A percentile compares a stretch with the other conserved stretches of the same genome.
Conservation (phyloP, 2,888 invertebrate genomes). For the Brassicogethes aeneus region DNA sequence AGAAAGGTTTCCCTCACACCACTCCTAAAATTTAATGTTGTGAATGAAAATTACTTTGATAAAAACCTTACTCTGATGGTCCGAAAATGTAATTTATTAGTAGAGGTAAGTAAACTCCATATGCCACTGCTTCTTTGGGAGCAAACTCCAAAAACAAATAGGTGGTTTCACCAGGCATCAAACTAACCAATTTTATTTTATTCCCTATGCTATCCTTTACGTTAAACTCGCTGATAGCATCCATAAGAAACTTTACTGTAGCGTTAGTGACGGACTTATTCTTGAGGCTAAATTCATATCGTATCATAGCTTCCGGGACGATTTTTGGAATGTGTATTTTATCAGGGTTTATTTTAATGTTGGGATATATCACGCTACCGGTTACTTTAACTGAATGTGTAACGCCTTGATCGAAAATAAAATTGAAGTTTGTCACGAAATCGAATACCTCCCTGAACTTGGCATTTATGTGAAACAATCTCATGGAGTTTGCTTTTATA, state of each 20-base stretch:
- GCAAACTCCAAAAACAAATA: slow-evolving; percentile 37
- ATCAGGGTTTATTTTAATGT: slow-evolving; percentile 43
- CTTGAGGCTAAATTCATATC: background rate
- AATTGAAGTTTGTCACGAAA: slow-evolving; percentile 15
- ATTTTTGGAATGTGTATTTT: slow-evolving; percentile 45
- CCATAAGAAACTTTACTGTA: slow-evolving; percentile 29
- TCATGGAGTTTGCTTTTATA: slow-evolving; percentile 20
- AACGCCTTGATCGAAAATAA: slow-evolving; percentile 25
- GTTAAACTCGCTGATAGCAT: slow-evolving; percentile 34
- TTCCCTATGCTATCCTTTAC: slow-evolving; percentile 24
- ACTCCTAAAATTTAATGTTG: too few relatives aligned
- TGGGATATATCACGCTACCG: slow-evolving; percentile 46
- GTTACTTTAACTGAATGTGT: slow-evolving; percentile 33
- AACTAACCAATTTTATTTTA: slow-evolving; percentile 12
- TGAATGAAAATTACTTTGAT: too few relatives aligned
- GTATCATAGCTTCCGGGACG: background rate
- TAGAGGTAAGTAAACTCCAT: slow-evolving; percentile 50
- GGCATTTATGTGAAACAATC: slow-evolving; percentile 21
- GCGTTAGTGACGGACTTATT: slow-evolving; percentile 29
- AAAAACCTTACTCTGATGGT: slow-evolving; percentile 41
- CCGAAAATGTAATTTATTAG: slow-evolving; percentile 51
- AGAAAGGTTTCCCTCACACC: too few relatives aligned
- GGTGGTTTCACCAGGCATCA: slow-evolving; percentile 26
- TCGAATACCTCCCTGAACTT: slow-evolving; percentile 14
- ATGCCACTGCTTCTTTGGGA: slow-evolving; percentile 42